Evolutionary conservation across 2,888 invertebrate species (phyloP), one percentile per base, ranked within the genome.

Genomic region (Seira ritae): DNA sequence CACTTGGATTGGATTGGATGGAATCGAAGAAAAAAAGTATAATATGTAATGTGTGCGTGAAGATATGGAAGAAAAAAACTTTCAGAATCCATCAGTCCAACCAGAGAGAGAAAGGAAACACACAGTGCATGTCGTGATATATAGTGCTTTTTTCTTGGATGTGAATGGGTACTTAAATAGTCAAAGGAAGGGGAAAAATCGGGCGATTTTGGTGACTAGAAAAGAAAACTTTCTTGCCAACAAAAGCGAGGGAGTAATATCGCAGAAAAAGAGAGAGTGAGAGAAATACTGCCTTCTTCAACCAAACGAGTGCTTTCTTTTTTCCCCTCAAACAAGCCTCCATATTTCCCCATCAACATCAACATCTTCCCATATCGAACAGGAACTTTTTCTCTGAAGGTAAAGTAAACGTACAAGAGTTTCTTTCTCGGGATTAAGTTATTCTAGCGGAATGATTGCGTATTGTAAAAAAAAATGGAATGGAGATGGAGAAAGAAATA

Each of bases 401-500:
- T 66, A 74, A 74, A 66, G 66, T 46, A 67, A 46, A 67, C 66
- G 66, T 66, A 68, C 68, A 55, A 67, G 67, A 23, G 67, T 67
- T 50, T 76, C 55, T 65, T 65, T 50, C 20, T 69, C 68, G 17
- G 71, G 82, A 82, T 76, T 76, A 77, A 77, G 55, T 82, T 82
- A 76, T 72, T 82, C 82, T 72, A 68, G 60, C 24, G 76, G 77
- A 82, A 82, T 82, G 82, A 82, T 82, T 82, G 77, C 72, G 82
- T 77, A 82, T 82, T 82, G 82, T 77, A 66, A 46, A 81, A 68
- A 67, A 74, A 15, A 50, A 37, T 69, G 65, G 50, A 37, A 65
- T 60, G 50, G 70, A 50, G 19, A 31, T 46, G 46, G n/a, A 20
- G 66, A 19, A 22, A n/a, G 24, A n/a, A 67, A 31, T 31, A 4